Conservation (phyloP, 2,797 vertebrate species). For the Dendrocincla tyrannina region DNA sequence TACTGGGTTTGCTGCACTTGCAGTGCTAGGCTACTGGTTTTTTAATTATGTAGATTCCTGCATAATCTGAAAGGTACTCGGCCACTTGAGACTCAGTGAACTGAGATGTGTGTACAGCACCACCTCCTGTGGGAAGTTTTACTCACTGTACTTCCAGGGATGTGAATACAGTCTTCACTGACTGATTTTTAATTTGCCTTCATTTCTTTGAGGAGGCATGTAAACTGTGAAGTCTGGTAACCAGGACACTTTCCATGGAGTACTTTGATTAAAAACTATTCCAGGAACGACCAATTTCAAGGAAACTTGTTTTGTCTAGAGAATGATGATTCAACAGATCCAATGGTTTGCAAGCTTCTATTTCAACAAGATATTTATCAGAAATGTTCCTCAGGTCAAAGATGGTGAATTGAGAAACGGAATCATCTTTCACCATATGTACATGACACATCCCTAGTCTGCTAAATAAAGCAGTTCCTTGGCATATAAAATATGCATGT, state of each 20-base stretch:
- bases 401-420: neutral
- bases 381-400: constrained; percentile 19
- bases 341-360: neutral
- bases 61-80: neutral
- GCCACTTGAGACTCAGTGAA: neutral
- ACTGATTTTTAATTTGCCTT: neutral
- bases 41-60: neutral
- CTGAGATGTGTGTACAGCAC: constrained; percentile 40
- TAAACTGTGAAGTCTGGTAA: neutral
- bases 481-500: neutral
- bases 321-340: neutral
- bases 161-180: neutral
- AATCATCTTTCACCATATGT: neutral
- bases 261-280: neutral
- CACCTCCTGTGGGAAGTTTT: constrained; percentile 46
- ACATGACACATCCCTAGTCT: neutral
- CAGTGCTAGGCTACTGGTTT: neutral
- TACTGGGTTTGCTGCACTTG: neutral
- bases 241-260: neutral
- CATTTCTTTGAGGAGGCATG: neutral
- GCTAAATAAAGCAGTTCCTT: neutral
- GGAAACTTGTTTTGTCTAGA: neutral
- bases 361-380: neutral
- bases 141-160: neutral
- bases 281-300: neutral